Percentiles rank a stretch among this genome's conserved stretches.
Evolutionary conservation across 2,888 invertebrate genomes (phyloP).

Genomic region (Pediacus dermestoides): DNA sequence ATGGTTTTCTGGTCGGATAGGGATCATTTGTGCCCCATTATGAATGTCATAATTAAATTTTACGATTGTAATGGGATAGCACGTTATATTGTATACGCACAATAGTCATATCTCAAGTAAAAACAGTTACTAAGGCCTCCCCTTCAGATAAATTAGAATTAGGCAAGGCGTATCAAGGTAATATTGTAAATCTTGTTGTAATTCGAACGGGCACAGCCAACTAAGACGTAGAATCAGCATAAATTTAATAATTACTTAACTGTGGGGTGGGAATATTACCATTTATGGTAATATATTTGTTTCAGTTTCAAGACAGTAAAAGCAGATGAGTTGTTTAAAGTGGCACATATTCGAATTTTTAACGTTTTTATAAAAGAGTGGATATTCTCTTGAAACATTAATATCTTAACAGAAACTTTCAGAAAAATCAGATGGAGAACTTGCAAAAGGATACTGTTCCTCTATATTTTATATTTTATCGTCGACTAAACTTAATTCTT

Average conservation of each 20-base stretch:
- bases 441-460: no score
- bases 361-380: no score
- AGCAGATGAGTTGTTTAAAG: no score
- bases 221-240: slow-evolving; percentile 55
- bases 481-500: no score
- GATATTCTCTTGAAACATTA: no score
- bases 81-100: slow-evolving; percentile 30
- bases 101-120: slow-evolving; percentile 47
- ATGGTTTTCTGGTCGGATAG: slow-evolving; percentile 17
- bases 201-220: slow-evolving; percentile 48
- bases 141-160: slow-evolving; percentile 51
- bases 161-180: slow-evolving; percentile 52
- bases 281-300: no score
- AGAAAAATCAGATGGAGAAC: no score
- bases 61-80: slow-evolving; percentile 44
- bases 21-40: slow-evolving; percentile 31
- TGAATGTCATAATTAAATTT: slow-evolving; percentile 46
- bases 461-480: no score
- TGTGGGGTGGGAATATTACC: slow-evolving; percentile 42
- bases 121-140: slow-evolving; percentile 29
- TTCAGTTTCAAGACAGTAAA: no score
- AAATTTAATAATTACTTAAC: slow-evolving; percentile 53
- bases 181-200: slow-evolving; percentile 54
- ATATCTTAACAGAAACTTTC: no score
- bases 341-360: no score